Conservation (phyloP, 2,113 vertebrate genomes). For the Hiodon alosoides region DNA sequence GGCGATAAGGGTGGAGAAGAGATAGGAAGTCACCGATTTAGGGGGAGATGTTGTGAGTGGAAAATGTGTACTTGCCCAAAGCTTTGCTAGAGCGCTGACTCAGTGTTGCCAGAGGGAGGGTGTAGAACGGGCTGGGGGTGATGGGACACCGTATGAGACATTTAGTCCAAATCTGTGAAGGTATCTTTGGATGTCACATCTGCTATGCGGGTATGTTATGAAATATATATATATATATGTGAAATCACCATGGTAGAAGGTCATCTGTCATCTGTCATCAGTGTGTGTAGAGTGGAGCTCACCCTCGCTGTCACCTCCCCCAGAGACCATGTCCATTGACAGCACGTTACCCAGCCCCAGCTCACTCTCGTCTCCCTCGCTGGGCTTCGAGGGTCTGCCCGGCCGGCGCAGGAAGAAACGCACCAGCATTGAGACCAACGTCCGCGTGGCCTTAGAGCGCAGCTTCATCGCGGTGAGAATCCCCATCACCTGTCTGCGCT, state of each 20-base stretch:
- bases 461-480: constrained; percentile 77
- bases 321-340: constrained; percentile 91
- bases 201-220: no score
- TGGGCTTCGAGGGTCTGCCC: constrained; percentile 79
- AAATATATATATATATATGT: neutral
- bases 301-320: neutral
- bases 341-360: constrained; percentile 84
- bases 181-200: neutral
- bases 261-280: neutral
- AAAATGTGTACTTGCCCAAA: neutral
- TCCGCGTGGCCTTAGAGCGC: constrained; percentile 87
- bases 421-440: constrained; percentile 93
- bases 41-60: neutral
- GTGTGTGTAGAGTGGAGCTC: neutral
- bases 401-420: constrained; percentile 88
- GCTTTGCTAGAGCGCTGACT: neutral
- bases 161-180: no score
- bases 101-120: neutral
- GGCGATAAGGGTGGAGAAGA: neutral
- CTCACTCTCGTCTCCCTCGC: constrained; percentile 73
- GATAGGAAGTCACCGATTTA: neutral
- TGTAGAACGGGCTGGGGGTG: neutral
- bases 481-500: no score
- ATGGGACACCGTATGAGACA: neutral
- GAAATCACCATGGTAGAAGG: neutral